Evolutionary conservation across 2,797 vertebrate genomes (phyloP), one percentile per base, ranked within the genome.

Genomic region (Enteromius unitaeniatus): DNA sequence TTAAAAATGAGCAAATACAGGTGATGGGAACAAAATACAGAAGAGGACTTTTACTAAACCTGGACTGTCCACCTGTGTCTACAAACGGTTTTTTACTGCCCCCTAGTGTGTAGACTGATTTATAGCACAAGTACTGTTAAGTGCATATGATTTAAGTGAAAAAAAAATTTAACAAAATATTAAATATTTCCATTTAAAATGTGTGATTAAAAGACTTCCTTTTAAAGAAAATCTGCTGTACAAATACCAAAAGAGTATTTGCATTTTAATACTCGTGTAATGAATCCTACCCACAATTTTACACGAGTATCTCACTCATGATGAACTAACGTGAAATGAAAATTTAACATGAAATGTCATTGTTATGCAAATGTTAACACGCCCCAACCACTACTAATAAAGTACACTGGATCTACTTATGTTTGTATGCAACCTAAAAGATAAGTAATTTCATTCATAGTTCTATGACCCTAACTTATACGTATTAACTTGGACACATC

Each of bases 251-350:
- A 45, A 58, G 51, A 45, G 11, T 5, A 69, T 6, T 47, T 72
- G 47, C 2, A 0, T 53, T 0, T 4, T 5, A n/a, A 1, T 6
- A 0, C 0, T 19, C 2, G 6, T 4, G 21, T 14, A 40, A 5
- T 37, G n/a, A 53, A 31, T 13, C 19, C 7, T 2, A n/a, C 1
- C 13, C 14, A 40, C n/a, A 31, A 53, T 7, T 79, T 53, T 9
- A 11, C 40, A 3, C 17, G 13, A 26, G 19, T 31, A 47, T 26
- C 19, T 47, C 67, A 45, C 11, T 62, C 19, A 28, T 15, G 68
- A 53, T 81, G 15, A 62, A 5, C 13, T 26, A 19, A 17, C 10
- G 15, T 64, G 14, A 47, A 34, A 15, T 70, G 7, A 14, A 47
- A 47, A 3, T 49, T 15, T n/a, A 26, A 53, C 1, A 4, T 26